Percentiles rank a stretch among this genome's conserved stretches.
Conservation (phyloP, 2,797 vertebrate genomes). For the Epinephelus coioides region DNA sequence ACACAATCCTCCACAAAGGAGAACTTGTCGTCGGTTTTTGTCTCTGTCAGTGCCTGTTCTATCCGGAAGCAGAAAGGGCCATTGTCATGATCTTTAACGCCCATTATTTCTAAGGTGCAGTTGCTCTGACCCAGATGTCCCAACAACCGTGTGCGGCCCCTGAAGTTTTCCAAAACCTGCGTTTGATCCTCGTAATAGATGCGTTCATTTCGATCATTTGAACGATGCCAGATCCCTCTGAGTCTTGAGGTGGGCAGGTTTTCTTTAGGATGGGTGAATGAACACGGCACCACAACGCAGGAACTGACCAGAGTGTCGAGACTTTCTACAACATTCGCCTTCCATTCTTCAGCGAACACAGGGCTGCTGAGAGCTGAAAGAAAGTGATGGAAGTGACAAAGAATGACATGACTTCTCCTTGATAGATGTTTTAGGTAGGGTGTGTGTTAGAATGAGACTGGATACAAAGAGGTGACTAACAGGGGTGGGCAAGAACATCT, state of each 20-base stretch:
- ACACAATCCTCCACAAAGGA: conserved; percentile 71
- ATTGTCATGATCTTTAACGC: conserved; percentile 61
- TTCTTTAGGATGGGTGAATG: conserved; percentile 60
- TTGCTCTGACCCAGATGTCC: conserved; percentile 58
- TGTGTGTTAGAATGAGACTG: background rate
- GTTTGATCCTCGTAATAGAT: conserved; percentile 25
- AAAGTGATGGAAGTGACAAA: background rate
- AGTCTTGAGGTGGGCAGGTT: conserved; percentile 38
- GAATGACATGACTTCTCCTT: background rate
- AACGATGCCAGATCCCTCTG: conserved; percentile 68
- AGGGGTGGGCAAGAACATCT: no score
- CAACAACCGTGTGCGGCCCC: conserved; percentile 61
- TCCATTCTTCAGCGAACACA: conserved; percentile 59
- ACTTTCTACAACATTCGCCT: background rate
- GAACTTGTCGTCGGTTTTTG: background rate
- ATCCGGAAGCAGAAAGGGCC: conserved; percentile 77
- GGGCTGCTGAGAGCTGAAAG: conserved; percentile 48
- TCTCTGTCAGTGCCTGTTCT: conserved; percentile 11
- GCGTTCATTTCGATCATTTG: rapidly evolving
- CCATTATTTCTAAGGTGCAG: conserved; percentile 75
- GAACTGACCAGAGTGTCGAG: conserved; percentile 64
- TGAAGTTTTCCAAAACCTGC: conserved; percentile 46
- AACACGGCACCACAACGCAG: conserved; percentile 83
- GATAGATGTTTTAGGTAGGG: background rate
- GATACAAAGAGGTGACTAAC: background rate